Evolutionary conservation across 1,140 invertebrate species (phyloP).

Genomic region (Drosophila bocqueti): DNA sequence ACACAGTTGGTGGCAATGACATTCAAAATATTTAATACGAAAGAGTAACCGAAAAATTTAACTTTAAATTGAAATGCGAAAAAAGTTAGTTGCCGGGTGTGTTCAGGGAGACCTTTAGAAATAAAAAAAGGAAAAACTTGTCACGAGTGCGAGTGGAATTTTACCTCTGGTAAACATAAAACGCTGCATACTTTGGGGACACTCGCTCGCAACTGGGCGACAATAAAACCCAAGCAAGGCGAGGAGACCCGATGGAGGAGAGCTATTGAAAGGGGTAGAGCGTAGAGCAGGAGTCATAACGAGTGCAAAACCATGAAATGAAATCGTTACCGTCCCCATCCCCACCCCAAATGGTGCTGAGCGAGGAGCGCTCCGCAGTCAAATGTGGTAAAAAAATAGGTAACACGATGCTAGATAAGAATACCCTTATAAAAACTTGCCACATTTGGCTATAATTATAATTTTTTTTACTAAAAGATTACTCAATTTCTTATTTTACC

Average conservation of each 20-base stretch:
- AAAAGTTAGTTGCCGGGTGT: conserved; percentile 31
- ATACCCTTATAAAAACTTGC: conserved; percentile 14
- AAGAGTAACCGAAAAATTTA: conserved; percentile 68
- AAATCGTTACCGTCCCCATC: conserved; percentile 73
- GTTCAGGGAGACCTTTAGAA: conserved; percentile 32
- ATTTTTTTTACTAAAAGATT: neutral
- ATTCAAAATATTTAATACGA: conserved; percentile 68
- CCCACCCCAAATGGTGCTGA: conserved; percentile 9
- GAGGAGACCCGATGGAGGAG: conserved; percentile 17
- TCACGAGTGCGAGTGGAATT: conserved; percentile 50
- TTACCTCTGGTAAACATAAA: conserved; percentile 78
- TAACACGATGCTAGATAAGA: neutral
- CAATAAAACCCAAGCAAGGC: conserved; percentile 73
- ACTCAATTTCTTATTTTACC: neutral
- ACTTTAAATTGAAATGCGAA: conserved; percentile 79
- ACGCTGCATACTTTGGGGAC: conserved; percentile 79
- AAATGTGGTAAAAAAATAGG: conserved; percentile 46
- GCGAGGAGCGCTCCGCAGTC: conserved; percentile 14
- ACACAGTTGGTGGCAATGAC: conserved; percentile 67
- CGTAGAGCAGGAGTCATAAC: conserved; percentile 76
- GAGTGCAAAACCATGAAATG: conserved; percentile 84
- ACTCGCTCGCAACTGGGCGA: conserved; percentile 69
- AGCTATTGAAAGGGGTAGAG: conserved; percentile 32
- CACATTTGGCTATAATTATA: neutral
- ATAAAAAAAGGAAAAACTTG: conserved; percentile 51